phyloP scores from a whole-genome alignment of 2,888 invertebrate genomes.

The Galerucella nymphaeae region DNA sequence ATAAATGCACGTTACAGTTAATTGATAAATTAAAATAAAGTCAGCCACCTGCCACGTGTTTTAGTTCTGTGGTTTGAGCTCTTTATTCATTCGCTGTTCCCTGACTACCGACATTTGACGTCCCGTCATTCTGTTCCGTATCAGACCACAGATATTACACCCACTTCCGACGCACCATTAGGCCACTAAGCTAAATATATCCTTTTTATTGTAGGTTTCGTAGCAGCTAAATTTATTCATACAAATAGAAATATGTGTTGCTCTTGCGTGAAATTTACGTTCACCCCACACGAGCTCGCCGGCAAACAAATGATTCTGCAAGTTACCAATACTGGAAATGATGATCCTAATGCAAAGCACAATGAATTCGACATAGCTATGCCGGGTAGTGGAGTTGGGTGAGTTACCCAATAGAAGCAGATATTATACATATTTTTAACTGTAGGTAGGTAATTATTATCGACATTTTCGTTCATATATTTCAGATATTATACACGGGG shows the following conservation, averaged over 20 bases:
- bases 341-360: conserved; percentile 11
- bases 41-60: too few species aligned
- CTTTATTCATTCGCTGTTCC: too few species aligned
- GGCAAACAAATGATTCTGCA: conserved; percentile 48
- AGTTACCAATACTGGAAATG: conserved; percentile 46
- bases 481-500: conserved; percentile 43
- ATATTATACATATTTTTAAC: too few species aligned
- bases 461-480: background rate
- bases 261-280: conserved; percentile 44
- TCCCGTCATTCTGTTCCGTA: too few species aligned
- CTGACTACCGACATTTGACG: too few species aligned
- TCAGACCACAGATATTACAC: too few species aligned
- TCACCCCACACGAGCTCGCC: conserved; percentile 38
- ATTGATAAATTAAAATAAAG: too few species aligned
- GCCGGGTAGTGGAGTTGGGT: conserved; percentile 32
- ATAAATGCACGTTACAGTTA: too few species aligned
- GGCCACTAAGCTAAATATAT: too few species aligned
- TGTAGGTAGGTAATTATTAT: background rate
- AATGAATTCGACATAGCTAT: conserved; percentile 31
- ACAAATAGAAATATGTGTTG: conserved; percentile 46
- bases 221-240: conserved; percentile 44
- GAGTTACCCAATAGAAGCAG: background rate
- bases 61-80: too few species aligned
- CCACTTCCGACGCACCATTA: too few species aligned
- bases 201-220: conserved; percentile 35